Evolutionary conservation across 2,797 vertebrate genomes (phyloP).

Genomic region (Kryptolebias ocellatus): DNA sequence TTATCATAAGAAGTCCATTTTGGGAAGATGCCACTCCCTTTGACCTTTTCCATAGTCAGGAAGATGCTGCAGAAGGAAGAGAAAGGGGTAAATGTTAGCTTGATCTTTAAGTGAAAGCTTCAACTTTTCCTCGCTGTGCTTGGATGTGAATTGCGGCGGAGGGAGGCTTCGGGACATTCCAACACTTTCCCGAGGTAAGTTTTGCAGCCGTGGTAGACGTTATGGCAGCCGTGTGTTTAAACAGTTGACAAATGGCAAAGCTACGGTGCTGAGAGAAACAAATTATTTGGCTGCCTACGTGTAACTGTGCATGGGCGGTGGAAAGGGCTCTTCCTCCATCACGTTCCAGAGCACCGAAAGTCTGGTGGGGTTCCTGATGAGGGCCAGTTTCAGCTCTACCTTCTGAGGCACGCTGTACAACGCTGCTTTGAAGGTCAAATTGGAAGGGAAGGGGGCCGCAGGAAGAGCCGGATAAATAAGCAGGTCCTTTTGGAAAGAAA

Average conservation of each 20-base stretch:
- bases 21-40: slow-evolving; percentile 52
- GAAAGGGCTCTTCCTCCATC: slow-evolving; percentile 37
- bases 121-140: no score
- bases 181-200: no score
- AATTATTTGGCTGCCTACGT: slow-evolving; percentile 45
- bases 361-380: slow-evolving; percentile 63
- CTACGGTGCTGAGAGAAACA: no score
- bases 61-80: slow-evolving; percentile 50
- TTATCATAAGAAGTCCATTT: slow-evolving; percentile 58
- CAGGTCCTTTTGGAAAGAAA: slow-evolving; percentile 21
- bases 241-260: no score
- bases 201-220: no score
- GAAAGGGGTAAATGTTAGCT: not conserved
- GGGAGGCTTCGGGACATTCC: no score
- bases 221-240: no score
- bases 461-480: slow-evolving; percentile 68
- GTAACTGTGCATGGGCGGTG: slow-evolving; percentile 75
- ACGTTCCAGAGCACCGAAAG: slow-evolving; percentile 75
- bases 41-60: slow-evolving; percentile 55
- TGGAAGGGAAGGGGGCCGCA: slow-evolving; percentile 39
- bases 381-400: slow-evolving; percentile 58
- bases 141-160: no score
- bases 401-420: slow-evolving; percentile 69
- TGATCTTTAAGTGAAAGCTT: no score
- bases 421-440: slow-evolving; percentile 47